A percentile compares a stretch with the other conserved stretches of the same genome.
phyloP scores from a whole-genome alignment of 2,888 invertebrate species.

The Formica aserva region DNA sequence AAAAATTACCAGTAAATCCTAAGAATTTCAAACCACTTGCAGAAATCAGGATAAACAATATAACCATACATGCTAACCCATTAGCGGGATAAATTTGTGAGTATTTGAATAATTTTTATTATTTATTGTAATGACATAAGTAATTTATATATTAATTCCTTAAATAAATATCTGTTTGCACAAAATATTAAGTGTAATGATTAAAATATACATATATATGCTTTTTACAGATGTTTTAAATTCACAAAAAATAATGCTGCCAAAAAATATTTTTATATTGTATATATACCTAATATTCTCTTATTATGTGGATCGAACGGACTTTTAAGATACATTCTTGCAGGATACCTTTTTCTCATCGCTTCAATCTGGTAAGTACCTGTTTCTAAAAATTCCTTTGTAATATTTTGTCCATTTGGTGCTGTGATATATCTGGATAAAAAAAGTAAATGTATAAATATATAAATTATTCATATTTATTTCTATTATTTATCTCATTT shows the following conservation, averaged over 20 bases:
- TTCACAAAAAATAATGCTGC: conserved; percentile 34
- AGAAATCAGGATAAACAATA: conserved; percentile 94
- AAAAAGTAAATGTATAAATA: neutral
- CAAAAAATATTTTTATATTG: conserved; percentile 35
- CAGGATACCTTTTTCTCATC: conserved; percentile 91
- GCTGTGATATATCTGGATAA: conserved; percentile 87
- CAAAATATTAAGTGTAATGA: neutral
- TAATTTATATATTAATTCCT: conserved; percentile 20
- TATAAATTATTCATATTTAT: neutral
- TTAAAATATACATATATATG: neutral
- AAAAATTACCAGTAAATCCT: conserved; percentile 97
- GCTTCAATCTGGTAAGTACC: conserved; percentile 94
- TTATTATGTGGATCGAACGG: conserved; percentile 94
- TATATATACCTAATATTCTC: conserved; percentile 88
- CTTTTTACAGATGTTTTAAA: conserved; percentile 8
- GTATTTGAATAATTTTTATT: conserved; percentile 13
- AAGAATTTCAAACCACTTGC: conserved; percentile 96
- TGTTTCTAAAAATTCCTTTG: conserved; percentile 89
- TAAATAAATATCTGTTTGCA: neutral
- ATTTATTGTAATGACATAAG: neutral
- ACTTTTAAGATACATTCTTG: conserved; percentile 90
- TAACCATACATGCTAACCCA: conserved; percentile 99
- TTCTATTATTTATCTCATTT: neutral
- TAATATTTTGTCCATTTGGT: conserved; percentile 88
- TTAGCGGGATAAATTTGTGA: conserved; percentile 90